Evolutionary conservation across 2,113 vertebrate genomes (phyloP), one percentile per base, ranked within the genome.

Genomic region (Actinemys pallida): DNA sequence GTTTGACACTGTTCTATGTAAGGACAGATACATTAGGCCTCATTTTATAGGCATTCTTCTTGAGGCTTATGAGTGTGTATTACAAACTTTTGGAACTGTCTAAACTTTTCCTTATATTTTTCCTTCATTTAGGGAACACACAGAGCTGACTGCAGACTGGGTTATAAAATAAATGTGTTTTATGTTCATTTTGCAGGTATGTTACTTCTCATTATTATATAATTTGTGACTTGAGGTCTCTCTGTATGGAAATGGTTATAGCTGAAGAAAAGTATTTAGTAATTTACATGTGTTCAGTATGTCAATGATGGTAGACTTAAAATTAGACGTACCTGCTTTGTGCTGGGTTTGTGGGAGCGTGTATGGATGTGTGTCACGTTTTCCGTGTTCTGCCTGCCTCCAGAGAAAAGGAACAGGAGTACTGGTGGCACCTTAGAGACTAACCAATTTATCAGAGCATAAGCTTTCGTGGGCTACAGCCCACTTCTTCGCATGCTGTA

Each of bases 141-240:
- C 72, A 75, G 59, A 78, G 52, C 24, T 92, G 82, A 82, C 82
- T 84, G 35, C 82, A 92, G 79, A 29, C 31, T 49, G 59, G 85
- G 35, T 90, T 90, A 52, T 47, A 89, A 86, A 90, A 84, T 86
- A 92, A 90, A 80, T 75, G 16, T 88, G 29, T 1, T 80, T 90
- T 65, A 29, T 93, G 56, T 87, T 92, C 14, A 56, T 89, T 95
- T 89, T 90, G 39, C 79, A 87, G 52, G 8, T 87, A 35, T n/a
- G 27, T 86, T 93, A 47, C 27, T 76, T n/a, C n/a, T 29, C 39
- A 20, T 75, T 95, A 53, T 81, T 85, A 75, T 6, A 9, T 19
- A 56, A 45, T 87, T 79, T 89, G 39, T 86, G 35, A 88, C 83
- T 78, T 53, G 25, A 86, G 56, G 39, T 84, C 35, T 84, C 16